Conservation (phyloP, 2,797 vertebrate genomes). For the Enteromius anoplus region DNA sequence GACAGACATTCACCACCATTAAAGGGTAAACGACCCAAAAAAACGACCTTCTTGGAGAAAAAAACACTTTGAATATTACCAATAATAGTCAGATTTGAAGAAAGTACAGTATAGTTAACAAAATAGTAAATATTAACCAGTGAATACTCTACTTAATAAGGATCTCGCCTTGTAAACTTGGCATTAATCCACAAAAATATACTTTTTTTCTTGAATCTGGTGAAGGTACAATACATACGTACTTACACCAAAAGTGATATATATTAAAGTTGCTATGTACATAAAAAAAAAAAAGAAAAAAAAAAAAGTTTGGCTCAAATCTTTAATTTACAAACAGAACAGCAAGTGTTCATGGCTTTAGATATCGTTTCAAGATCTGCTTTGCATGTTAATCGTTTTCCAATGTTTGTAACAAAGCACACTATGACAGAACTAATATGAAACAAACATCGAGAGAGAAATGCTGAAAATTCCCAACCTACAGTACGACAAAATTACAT, state of each 20-base stretch:
- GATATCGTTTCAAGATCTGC: slow-evolving; percentile 90
- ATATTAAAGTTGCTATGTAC: slow-evolving; percentile 88
- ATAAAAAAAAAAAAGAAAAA: slow-evolving; percentile 72
- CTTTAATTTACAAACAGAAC: slow-evolving; percentile 94
- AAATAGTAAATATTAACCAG: slow-evolving; percentile 96
- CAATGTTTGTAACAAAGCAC: slow-evolving; percentile 86
- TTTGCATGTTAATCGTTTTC: slow-evolving; percentile 80
- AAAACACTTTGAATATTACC: slow-evolving; percentile 80
- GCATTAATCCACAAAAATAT: slow-evolving; percentile 99
- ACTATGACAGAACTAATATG: slow-evolving; percentile 79
- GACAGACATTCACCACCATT: slow-evolving; percentile 90
- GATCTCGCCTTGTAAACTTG: slow-evolving; percentile 93
- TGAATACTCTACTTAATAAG: slow-evolving; percentile 93
- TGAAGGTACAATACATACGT: slow-evolving; percentile 90
- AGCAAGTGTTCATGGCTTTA: slow-evolving; percentile 99
- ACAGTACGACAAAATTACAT: slow-evolving; percentile 86
- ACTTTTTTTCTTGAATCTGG: slow-evolving; percentile 89
- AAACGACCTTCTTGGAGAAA: slow-evolving; percentile 81
- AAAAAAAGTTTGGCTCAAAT: slow-evolving; percentile 94
- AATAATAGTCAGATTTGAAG: slow-evolving; percentile 87
- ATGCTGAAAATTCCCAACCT: slow-evolving; percentile 85
- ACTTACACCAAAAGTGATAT: slow-evolving; percentile 93
- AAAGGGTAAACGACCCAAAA: slow-evolving; percentile 80
- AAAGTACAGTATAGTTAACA: slow-evolving; percentile 94
- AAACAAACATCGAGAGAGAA: slow-evolving; percentile 75